Evolutionary conservation across 2,113 vertebrate genomes (phyloP), one percentile per base, ranked within the genome.

Genomic region (Myotis davidii): DNA sequence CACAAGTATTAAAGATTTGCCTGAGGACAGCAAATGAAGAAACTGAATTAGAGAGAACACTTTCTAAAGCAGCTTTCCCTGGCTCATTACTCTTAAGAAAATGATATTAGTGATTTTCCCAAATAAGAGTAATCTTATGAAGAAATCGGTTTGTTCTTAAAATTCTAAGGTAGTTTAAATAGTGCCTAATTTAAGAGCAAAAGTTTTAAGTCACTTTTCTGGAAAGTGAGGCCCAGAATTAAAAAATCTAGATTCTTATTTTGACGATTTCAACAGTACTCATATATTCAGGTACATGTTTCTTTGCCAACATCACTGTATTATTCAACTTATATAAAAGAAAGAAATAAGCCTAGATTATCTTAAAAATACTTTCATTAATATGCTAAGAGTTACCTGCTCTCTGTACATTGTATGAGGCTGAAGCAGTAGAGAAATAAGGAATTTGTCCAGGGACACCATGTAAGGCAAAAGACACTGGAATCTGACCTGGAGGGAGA

Each of bases 401-500:
- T 98, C 97, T 98, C 97, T 96, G 98, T 91, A 96, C 74, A 98
- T 0, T 98, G 97, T 95, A 97, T 95, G 98, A 98, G 97, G 98
- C 87, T 97, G 97, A 94, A 98, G 98, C 97, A 97, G 97, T 76
- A 97, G 97, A 98, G 96, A 98, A 97, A 97, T 96, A 98, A 97
- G 97, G 97, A 94, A 96, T 92, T 89, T 98, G 98, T 94, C 98
- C 98, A 97, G 93, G 1, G 97, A 97, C 70, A 86, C 96, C 98
- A 94, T 96, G 98, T 95, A 97, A 96, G 96, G 98, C 93, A 94
- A 98, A 37, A 90, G 98, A 97, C 97, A 98, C 97, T 97, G 97
- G 98, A 98, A 95, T 27, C 97, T 98, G 99, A 98, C 98, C 98
- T 99, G 99, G 98, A 99, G 99, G 98, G 94, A 94, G 98, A 99